phyloP scores from a whole-genome alignment of 2,888 invertebrate genomes.

The Thera britannica region DNA sequence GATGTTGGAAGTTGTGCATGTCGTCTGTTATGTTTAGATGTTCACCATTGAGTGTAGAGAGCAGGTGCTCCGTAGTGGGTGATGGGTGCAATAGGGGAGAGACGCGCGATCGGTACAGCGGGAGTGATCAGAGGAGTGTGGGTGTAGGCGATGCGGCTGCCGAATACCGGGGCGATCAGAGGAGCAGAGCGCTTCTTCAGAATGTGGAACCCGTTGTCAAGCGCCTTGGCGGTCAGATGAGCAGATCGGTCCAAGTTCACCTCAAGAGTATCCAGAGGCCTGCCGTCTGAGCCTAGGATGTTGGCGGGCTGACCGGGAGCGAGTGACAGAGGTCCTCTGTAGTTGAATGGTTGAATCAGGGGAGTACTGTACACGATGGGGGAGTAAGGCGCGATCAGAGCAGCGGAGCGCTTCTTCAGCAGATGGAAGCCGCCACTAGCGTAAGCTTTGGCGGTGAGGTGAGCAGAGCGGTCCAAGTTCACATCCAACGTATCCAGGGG shows the following conservation, averaged over 20 bases:
- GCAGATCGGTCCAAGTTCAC: slow-evolving; percentile 77
- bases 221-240: slow-evolving; percentile 63
- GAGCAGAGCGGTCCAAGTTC: slow-evolving; percentile 75
- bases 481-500: slow-evolving; percentile 77
- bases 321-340: slow-evolving; percentile 75
- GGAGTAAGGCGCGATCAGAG: slow-evolving; percentile 38
- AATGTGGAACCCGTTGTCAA: slow-evolving; percentile 51
- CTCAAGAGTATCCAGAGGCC: slow-evolving; percentile 75
- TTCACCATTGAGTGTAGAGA: slow-evolving; percentile 52
- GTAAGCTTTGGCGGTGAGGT: slow-evolving; percentile 69
- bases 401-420: slow-evolving; percentile 68
- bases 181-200: slow-evolving; percentile 67
- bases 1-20: slow-evolving; percentile 12
- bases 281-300: slow-evolving; percentile 72
- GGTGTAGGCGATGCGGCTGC: slow-evolving; percentile 38
- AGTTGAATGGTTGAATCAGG: slow-evolving; percentile 48
- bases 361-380: slow-evolving; percentile 41
- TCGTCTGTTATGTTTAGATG: slow-evolving; percentile 19
- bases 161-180: slow-evolving; percentile 46
- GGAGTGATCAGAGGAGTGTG: slow-evolving; percentile 39
- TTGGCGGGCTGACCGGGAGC: slow-evolving; percentile 77
- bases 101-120: slow-evolving; percentile 41
- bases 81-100: slow-evolving; percentile 40
- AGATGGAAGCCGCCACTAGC: slow-evolving; percentile 61
- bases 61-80: slow-evolving; percentile 35